Evolutionary conservation across 2,113 vertebrate genomes (phyloP).

Genomic region (Prochilodus magdalenae): DNA sequence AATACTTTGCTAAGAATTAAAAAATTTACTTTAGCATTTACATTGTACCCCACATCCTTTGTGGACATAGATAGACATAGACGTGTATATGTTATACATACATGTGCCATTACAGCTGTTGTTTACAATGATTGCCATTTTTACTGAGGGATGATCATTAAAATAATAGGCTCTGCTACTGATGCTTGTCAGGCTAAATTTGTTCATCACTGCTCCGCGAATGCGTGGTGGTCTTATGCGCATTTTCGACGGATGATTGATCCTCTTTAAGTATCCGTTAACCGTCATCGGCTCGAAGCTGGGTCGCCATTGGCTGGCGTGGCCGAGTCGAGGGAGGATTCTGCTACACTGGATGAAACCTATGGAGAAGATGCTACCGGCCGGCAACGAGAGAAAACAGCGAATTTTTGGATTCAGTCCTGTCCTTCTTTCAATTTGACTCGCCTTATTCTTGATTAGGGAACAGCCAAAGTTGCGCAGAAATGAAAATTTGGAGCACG

Average conservation of each 20-base stretch:
- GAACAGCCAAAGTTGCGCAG: neutral
- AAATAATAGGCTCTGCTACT: too few relatives aligned
- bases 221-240: neutral
- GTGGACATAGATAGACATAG: too few relatives aligned
- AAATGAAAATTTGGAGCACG: slow-evolving; percentile 83
- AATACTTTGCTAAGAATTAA: too few relatives aligned
- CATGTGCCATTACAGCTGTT: too few relatives aligned
- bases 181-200: too few relatives aligned
- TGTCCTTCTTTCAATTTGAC: slow-evolving; percentile 17
- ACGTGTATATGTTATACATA: too few relatives aligned
- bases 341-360: neutral
- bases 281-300: neutral
- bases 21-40: too few relatives aligned
- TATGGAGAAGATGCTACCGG: slow-evolving; percentile 31
- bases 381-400: slow-evolving; percentile 24
- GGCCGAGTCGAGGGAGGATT: slow-evolving; percentile 1
- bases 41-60: too few relatives aligned
- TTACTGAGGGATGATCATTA: too few relatives aligned
- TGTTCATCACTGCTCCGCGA: too few relatives aligned
- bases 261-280: neutral
- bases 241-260: slow-evolving; percentile 35
- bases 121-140: too few relatives aligned
- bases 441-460: neutral
- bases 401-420: neutral
- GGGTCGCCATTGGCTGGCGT: slow-evolving; percentile 38